Percentiles rank a stretch among this genome's conserved stretches.
These are phyloP conservation scores for Alouatta palliata DNA, from an alignment of 2,113 vertebrate genomes.

Conservation along the genomic window DNA sequence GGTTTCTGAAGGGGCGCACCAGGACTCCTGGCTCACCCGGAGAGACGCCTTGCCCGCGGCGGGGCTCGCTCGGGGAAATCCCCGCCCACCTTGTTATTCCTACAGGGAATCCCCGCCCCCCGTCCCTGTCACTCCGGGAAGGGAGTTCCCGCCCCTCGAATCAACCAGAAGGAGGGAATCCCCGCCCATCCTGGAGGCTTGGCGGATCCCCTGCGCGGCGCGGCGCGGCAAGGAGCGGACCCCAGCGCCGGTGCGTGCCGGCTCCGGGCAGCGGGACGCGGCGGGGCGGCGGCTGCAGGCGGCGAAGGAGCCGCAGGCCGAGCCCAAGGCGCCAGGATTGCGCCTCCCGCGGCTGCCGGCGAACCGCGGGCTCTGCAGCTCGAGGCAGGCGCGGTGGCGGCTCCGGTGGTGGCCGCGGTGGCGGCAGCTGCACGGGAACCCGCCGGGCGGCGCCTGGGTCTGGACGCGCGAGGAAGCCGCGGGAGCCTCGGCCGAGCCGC, in stretches of 20 bases:
- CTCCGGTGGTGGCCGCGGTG: background rate
- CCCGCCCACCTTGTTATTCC: constrained; percentile 68
- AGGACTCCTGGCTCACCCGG: background rate
- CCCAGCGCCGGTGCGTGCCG: background rate
- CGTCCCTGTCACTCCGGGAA: constrained; percentile 67
- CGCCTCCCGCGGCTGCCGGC: background rate
- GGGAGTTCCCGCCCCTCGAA: constrained; percentile 74
- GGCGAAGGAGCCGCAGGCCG: background rate
- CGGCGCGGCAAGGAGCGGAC: background rate
- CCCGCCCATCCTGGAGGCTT: constrained; percentile 73
- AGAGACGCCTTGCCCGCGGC: background rate
- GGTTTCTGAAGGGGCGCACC: background rate
- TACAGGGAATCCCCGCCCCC: constrained; percentile 72
- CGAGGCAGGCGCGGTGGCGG: background rate
- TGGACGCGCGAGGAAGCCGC: background rate
- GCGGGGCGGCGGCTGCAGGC: constrained; percentile 24
- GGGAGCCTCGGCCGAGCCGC: background rate
- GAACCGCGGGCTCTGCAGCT: background rate
- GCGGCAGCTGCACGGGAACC: constrained; percentile 4
- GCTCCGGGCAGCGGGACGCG: background rate
- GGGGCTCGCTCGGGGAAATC: background rate
- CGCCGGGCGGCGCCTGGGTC: constrained; percentile 50
- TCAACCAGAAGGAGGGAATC: constrained; percentile 66
- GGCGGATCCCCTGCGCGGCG: constrained; percentile 7
- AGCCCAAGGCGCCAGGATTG: background rate